A percentile compares a stretch with the other conserved stretches of the same genome.
Conservation (phyloP, 2,797 vertebrate genomes). For the Sebastes flavidus region DNA sequence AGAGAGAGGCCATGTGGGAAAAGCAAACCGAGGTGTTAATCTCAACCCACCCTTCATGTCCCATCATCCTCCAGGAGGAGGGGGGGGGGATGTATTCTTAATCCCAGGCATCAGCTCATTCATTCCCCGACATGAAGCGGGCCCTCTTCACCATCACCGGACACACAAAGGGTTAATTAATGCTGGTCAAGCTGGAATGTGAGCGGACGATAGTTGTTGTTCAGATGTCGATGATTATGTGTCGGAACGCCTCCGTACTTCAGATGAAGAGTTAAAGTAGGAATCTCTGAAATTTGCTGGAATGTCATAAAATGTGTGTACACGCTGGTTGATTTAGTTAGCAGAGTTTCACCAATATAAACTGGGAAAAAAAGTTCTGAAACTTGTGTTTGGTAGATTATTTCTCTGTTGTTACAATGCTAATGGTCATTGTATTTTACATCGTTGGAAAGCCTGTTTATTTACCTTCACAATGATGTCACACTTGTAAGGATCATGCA, state of each 20-base stretch:
- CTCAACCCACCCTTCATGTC: constrained; percentile 50
- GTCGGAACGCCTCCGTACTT: not conserved
- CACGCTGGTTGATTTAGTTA: too few species aligned
- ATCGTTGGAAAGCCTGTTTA: too few species aligned
- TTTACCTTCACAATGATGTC: too few species aligned
- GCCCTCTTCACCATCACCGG: constrained; percentile 10
- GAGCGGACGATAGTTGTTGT: not conserved
- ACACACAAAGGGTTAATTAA: constrained; percentile 58
- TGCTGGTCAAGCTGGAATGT: constrained; percentile 36
- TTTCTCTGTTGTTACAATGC: too few species aligned
- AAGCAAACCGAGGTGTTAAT: constrained; percentile 71
- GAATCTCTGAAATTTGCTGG: not conserved
- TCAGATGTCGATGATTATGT: not conserved
- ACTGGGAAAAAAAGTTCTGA: too few species aligned
- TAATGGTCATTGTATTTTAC: too few species aligned
- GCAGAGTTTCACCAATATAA: too few species aligned
- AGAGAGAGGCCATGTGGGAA: constrained; percentile 63
- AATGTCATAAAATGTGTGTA: too few species aligned
- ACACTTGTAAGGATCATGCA: too few species aligned
- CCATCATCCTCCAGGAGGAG: constrained; percentile 46
- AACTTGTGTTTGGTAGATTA: too few species aligned
- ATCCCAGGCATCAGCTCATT: constrained; percentile 55
- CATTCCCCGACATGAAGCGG: constrained; percentile 29
- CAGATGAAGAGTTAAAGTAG: not conserved
- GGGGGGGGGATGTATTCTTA: constrained; percentile 36